phyloP scores from a whole-genome alignment of 1,140 invertebrate species.

The Brachionus rubens region DNA sequence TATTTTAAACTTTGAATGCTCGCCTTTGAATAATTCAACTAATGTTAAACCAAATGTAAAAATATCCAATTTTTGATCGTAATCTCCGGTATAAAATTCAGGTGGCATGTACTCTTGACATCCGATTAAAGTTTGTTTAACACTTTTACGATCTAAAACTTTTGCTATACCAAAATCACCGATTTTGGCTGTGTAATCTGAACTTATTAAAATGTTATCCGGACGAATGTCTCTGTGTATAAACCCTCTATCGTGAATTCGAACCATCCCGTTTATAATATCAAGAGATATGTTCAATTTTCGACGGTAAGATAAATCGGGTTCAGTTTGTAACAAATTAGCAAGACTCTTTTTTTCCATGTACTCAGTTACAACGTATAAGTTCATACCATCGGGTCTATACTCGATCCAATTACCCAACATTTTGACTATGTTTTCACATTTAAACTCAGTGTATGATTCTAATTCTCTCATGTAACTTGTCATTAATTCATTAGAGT shows the following conservation, averaged over 20 bases:
- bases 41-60: too few relatives aligned
- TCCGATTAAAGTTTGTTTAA: not conserved
- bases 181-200: slow-evolving; percentile 28
- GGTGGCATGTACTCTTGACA: not conserved
- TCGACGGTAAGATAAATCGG: not conserved
- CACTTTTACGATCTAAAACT: not conserved
- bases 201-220: not conserved
- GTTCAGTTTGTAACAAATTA: not conserved
- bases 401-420: not conserved
- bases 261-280: not conserved
- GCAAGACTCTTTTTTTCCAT: not conserved
- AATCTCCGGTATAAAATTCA: not conserved
- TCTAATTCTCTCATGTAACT: slow-evolving; percentile 17
- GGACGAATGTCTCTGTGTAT: slow-evolving; percentile 13
- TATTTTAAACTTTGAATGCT: too few relatives aligned
- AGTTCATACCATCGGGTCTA: too few relatives aligned
- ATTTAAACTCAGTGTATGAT: not conserved
- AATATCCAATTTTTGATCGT: too few relatives aligned
- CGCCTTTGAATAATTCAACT: too few relatives aligned
- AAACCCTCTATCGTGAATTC: not conserved
- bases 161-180: not conserved
- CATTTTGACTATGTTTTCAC: not conserved
- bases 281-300: not conserved
- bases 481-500: not conserved
- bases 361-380: not conserved